phyloP scores from a whole-genome alignment of 2,113 vertebrate genomes.

The Plestiodon gilberti region DNA sequence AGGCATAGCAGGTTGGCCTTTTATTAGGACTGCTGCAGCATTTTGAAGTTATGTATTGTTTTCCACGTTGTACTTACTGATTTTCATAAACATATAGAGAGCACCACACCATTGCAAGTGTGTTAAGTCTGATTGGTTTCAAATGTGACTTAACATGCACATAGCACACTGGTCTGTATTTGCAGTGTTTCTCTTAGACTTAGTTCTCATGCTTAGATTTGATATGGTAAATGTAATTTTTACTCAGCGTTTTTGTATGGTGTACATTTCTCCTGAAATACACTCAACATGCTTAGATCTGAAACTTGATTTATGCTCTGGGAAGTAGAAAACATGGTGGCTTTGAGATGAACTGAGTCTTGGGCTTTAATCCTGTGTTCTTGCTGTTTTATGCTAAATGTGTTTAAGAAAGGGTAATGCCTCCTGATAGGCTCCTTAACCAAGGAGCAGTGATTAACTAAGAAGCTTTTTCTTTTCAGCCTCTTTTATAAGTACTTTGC shows the following conservation, averaged over 20 bases:
- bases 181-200: neutral
- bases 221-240: neutral
- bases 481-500: slow-evolving; percentile 35
- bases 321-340: neutral
- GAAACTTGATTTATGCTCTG: neutral
- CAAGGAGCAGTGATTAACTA: slow-evolving; percentile 19
- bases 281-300: neutral
- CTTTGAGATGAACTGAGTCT: neutral
- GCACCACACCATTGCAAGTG: neutral
- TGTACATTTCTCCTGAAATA: neutral
- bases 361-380: neutral
- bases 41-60: neutral
- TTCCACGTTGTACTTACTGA: neutral
- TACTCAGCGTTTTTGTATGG: neutral
- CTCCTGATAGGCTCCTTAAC: slow-evolving; percentile 27
- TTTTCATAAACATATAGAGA: slow-evolving; percentile 21
- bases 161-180: neutral
- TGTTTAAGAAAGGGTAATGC: slow-evolving; percentile 22
- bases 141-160: neutral
- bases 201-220: neutral
- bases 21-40: slow-evolving; percentile 2
- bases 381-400: slow-evolving; percentile 42
- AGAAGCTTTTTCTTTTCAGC: slow-evolving; percentile 38
- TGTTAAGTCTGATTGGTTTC: neutral
- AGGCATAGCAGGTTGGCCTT: slow-evolving; percentile 33